These are phyloP conservation scores for Podarcis lilfordi DNA, from an alignment of 2,797 vertebrate species.

Conservation along the genomic window DNA sequence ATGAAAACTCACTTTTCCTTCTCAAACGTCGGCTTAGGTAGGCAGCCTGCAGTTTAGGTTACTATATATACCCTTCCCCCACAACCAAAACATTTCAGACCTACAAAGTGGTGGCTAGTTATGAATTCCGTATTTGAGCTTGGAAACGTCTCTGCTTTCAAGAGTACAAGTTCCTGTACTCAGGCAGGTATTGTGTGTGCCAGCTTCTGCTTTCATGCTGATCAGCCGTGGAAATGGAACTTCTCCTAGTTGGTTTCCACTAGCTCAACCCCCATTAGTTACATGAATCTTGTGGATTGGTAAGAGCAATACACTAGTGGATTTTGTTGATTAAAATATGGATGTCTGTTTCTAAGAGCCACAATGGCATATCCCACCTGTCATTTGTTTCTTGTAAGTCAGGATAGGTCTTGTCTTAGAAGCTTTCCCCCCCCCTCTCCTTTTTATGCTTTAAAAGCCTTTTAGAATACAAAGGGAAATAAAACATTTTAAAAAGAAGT, in stretches of 20 bases:
- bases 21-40: conserved; percentile 60
- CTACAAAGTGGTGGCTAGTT: conserved; percentile 14
- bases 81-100: not conserved
- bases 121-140: conserved; percentile 41
- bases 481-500: not conserved
- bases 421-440: not conserved
- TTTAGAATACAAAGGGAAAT: not conserved
- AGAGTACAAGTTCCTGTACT: not conserved
- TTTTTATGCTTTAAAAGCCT: conserved; percentile 12
- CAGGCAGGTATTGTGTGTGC: not conserved
- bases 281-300: conserved; percentile 42
- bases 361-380: conserved; percentile 56
- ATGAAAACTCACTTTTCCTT: conserved; percentile 58
- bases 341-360: conserved; percentile 53
- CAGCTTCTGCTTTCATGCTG: not conserved
- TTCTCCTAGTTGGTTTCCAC: conserved; percentile 21
- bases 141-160: not conserved
- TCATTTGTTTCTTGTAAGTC: conserved; percentile 50
- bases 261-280: conserved; percentile 42
- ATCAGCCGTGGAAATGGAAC: conserved; percentile 45
- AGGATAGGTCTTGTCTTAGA: conserved; percentile 52
- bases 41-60: conserved; percentile 64
- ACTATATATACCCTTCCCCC: conserved; percentile 59
- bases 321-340: conserved; percentile 54
- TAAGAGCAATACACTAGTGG: conserved; percentile 33